Evolutionary conservation across 2,888 invertebrate genomes (phyloP).

Genomic region (Hybos culiciformis): DNA sequence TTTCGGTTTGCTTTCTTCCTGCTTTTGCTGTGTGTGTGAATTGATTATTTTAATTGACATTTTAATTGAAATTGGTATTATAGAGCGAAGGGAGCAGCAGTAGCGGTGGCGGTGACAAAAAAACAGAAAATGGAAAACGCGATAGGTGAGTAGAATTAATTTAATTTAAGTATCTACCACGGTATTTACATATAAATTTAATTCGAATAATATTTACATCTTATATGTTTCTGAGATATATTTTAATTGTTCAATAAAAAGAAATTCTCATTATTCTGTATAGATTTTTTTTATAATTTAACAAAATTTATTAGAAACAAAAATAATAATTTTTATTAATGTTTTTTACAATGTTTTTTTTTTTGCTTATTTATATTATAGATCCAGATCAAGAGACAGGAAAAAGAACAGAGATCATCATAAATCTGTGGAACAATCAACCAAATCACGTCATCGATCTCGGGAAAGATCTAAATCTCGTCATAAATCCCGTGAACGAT

Average conservation of each 20-base stretch:
- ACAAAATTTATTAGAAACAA: too few relatives aligned
- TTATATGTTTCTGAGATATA: too few relatives aligned
- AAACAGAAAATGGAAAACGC: constrained; percentile 12
- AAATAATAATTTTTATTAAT: constrained; percentile 1
- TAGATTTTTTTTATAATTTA: too few relatives aligned
- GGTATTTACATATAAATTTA: too few relatives aligned
- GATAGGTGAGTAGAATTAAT: too few relatives aligned
- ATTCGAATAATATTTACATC: too few relatives aligned
- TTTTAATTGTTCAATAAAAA: too few relatives aligned
- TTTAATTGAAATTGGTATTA: too few relatives aligned
- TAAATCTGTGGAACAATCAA: constrained; percentile 17
- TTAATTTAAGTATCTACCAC: too few relatives aligned
- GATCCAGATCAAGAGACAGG: constrained; percentile 14
- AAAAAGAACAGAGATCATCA: constrained; percentile 19
- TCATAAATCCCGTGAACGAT: constrained; percentile 25
- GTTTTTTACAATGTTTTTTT: not conserved
- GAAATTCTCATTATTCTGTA: too few relatives aligned
- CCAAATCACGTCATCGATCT: constrained; percentile 1
- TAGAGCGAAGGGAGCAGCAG: too few relatives aligned
- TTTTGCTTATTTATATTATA: not conserved
- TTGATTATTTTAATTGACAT: not conserved
- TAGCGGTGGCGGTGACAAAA: constrained; percentile 8
- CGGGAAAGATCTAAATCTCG: constrained; percentile 8
- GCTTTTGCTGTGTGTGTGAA: not conserved
- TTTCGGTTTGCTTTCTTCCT: constrained; percentile 20